These are phyloP conservation scores for Lamprologus sp. DNA, from an alignment of 2,113 vertebrate genomes.

Conservation along the genomic window DNA sequence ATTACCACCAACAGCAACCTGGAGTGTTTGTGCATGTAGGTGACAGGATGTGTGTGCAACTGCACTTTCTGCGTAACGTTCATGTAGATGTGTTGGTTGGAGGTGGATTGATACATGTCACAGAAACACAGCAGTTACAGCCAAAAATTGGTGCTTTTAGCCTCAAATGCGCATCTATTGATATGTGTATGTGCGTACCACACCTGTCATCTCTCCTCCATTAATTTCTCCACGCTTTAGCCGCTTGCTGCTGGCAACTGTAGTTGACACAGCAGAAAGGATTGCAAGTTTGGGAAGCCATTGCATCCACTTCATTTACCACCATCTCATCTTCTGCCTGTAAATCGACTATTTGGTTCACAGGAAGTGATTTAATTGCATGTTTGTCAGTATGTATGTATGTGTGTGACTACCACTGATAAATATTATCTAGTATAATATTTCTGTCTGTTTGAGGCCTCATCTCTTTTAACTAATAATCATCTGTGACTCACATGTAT, in stretches of 20 bases:
- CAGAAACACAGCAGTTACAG: neutral
- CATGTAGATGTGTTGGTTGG: conserved; percentile 17
- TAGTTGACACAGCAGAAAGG: conserved; percentile 9
- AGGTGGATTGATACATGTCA: conserved; percentile 12
- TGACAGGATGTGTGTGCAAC: neutral
- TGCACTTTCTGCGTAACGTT: neutral
- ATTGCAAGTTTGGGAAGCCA: neutral
- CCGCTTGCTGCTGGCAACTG: neutral
- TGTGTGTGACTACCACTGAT: neutral
- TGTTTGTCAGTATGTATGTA: neutral
- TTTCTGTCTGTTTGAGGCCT: neutral
- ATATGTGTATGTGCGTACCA: neutral
- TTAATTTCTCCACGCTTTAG: conserved; percentile 34
- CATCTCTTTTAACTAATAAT: neutral
- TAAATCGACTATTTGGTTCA: neutral
- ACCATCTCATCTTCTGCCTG: neutral
- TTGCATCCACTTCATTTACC: conserved; percentile 15
- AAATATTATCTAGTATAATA: neutral
- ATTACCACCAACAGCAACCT: conserved; percentile 43
- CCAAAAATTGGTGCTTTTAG: neutral
- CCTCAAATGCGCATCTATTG: neutral
- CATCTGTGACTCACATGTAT: neutral
- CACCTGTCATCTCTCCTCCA: conserved; percentile 32
- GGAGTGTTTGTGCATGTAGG: conserved; percentile 3
- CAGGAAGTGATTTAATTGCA: conserved; percentile 12